Percentiles rank a stretch among this genome's conserved stretches.
phyloP scores from a whole-genome alignment of 1,140 invertebrate genomes.

The Megathymus violae region DNA sequence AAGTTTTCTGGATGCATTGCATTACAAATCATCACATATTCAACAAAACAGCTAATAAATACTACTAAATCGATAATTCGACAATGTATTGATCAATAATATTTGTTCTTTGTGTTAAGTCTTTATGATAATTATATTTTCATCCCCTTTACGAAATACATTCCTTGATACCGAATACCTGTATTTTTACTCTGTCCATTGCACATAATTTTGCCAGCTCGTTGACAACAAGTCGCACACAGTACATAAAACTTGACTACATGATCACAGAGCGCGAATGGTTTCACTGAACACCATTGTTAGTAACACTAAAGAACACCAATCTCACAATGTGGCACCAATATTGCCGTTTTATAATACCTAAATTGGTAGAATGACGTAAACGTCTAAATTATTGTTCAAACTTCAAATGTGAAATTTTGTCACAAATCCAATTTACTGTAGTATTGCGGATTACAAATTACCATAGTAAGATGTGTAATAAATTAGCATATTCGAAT shows the following conservation, averaged over 20 bases:
- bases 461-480: too few relatives aligned
- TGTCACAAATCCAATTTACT: too few relatives aligned
- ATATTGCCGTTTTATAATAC: neutral
- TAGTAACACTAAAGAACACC: slow-evolving; percentile 19
- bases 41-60: too few relatives aligned
- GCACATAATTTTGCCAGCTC: neutral
- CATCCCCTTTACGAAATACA: neutral
- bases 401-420: too few relatives aligned
- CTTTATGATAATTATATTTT: too few relatives aligned
- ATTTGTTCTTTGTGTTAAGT: neutral
- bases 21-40: too few relatives aligned
- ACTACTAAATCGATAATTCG: too few relatives aligned
- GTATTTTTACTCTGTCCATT: slow-evolving; percentile 15
- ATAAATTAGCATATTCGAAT: too few relatives aligned
- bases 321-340: slow-evolving; percentile 22
- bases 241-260: slow-evolving; percentile 26
- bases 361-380: neutral
- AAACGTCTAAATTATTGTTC: too few relatives aligned
- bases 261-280: slow-evolving; percentile 27
- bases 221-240: neutral
- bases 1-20: too few relatives aligned
- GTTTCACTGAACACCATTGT: slow-evolving; percentile 26
- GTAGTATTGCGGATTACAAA: too few relatives aligned
- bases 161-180: slow-evolving; percentile 8
- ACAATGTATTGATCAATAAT: neutral